Evolutionary conservation across 2,888 invertebrate species (phyloP).

Genomic region (Rhamnusium bicolor): DNA sequence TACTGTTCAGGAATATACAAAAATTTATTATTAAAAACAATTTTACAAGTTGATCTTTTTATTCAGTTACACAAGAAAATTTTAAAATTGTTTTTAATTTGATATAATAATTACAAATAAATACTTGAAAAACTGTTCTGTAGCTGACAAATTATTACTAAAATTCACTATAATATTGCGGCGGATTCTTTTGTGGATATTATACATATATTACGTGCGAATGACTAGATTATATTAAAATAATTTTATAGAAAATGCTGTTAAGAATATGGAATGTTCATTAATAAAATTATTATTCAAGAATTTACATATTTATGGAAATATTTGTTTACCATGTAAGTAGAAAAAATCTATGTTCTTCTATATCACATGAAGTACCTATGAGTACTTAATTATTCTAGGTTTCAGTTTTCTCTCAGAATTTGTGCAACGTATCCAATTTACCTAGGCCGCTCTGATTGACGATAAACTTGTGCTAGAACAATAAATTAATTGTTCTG

Average conservation of each 20-base stretch:
- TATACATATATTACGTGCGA: neutral
- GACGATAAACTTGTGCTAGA: no score
- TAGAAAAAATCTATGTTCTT: neutral
- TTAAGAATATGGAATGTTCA: slow-evolving; percentile 20
- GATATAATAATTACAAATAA: slow-evolving; percentile 36
- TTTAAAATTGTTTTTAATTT: slow-evolving; percentile 29
- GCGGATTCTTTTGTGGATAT: neutral
- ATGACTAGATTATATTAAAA: slow-evolving; percentile 19
- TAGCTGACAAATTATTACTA: slow-evolving; percentile 18
- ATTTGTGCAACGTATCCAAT: no score
- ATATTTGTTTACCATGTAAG: neutral
- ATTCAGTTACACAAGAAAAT: slow-evolving; percentile 14
- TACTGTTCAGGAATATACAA: slow-evolving; percentile 65
- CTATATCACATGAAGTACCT: neutral
- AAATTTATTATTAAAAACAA: slow-evolving; percentile 41
- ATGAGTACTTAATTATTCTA: no score
- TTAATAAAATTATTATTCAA: neutral
- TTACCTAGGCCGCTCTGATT: no score
- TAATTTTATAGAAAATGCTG: slow-evolving; percentile 13
- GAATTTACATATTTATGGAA: neutral
- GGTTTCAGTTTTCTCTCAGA: neutral
- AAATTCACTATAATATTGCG: neutral
- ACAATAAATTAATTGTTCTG: no score
- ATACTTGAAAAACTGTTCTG: slow-evolving; percentile 52
- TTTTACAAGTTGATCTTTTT: slow-evolving; percentile 34